phyloP scores from a whole-genome alignment of 2,113 vertebrate genomes.

The Puma concolor region DNA sequence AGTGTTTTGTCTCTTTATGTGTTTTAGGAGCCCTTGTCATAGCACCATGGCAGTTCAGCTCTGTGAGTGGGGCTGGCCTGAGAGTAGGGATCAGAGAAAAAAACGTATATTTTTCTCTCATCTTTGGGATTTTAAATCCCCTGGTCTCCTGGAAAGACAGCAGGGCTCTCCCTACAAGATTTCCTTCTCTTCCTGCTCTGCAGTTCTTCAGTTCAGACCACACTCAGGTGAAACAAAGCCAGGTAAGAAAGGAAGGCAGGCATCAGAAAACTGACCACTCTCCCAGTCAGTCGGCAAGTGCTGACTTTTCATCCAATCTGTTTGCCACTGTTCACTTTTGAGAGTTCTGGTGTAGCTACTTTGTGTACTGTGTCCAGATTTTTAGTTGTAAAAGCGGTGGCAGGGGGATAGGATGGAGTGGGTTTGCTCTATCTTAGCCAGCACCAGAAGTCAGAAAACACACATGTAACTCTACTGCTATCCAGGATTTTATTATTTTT shows the following conservation, averaged over 20 bases:
- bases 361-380: not conserved
- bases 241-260: not conserved
- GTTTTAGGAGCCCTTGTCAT: not conserved
- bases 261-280: not conserved
- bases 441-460: not conserved
- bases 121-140: not conserved
- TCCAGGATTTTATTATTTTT: not conserved
- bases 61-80: not conserved
- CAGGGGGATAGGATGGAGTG: not conserved
- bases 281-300: not conserved
- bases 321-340: not conserved
- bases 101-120: not conserved
- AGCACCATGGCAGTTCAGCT: fast-evolving
- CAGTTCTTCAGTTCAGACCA: not conserved
- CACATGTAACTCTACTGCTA: not conserved
- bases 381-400: not conserved
- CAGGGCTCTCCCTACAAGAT: not conserved
- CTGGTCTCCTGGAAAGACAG: not conserved
- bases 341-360: not conserved
- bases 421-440: not conserved
- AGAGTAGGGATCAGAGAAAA: not conserved
- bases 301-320: not conserved
- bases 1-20: not conserved
- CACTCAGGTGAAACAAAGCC: not conserved
- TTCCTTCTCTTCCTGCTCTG: not conserved